Evolutionary conservation across 2,113 vertebrate species (phyloP), one percentile per base, ranked within the genome.

Genomic region (Neodontobutis hainanensis): DNA sequence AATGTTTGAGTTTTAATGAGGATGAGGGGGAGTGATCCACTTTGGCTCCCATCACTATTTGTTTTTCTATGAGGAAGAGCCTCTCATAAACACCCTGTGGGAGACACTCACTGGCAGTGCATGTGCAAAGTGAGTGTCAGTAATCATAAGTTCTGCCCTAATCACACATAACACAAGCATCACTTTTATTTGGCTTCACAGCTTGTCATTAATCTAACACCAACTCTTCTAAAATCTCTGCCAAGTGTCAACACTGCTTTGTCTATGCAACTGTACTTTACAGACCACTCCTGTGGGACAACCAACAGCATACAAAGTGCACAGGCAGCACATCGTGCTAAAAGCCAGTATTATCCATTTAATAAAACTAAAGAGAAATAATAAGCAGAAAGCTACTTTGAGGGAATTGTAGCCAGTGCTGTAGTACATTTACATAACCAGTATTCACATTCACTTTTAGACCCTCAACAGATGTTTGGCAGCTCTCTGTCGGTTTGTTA

Each of bases 51-150:
- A 70, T 46, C 42, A 50, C 77, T 48, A 53, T 45, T 65, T 47
- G n/a, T n/a, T 44, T 46, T 60, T 12, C 36, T 70, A 70, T 78
- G 77, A 75, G 48, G 45, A 75, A 75, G 52, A 73, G 46, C 65
- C 52, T 76, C 70, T 64, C 27, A 10, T 35, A 35, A 19, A 53
- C 34, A n/a, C 11, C 12, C 48, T 34, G 58, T 2, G 5, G 14
- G 40, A 61, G 2, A 14, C 57, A 63, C 42, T 62, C 8, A 70
- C 32, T 7, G 3, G 27, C 59, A 8, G 71, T 46, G 50, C 16
- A 42, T 15, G 32, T 42, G 49, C 16, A 51, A 62, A 51, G 6
- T 16, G 11, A 27, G 2, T 46, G 11, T 15, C 38, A 68, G 47
- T 49, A 6, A 73, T 34, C 15, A 58, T 45, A 61, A 52, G 5